These are phyloP conservation scores for Gopherus evgoodei DNA, from an alignment of 2,113 vertebrate genomes.

Conservation along the genomic window DNA sequence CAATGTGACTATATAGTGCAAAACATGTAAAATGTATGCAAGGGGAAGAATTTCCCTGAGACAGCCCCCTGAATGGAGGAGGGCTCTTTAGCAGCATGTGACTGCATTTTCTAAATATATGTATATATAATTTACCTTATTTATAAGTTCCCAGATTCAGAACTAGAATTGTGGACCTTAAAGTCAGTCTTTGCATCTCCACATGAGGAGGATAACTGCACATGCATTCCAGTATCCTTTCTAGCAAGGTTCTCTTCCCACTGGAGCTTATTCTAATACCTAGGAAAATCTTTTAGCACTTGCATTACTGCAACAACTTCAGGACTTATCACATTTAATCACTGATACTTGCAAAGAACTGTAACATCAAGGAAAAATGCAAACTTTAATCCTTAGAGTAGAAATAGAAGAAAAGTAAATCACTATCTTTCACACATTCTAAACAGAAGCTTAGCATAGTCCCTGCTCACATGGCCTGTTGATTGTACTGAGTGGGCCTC, in stretches of 20 bases:
- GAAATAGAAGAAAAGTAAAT: background rate
- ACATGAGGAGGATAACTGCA: background rate
- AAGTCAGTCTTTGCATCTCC: background rate
- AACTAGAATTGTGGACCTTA: background rate
- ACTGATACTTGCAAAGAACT: background rate
- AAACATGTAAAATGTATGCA: background rate
- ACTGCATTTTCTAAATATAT: background rate
- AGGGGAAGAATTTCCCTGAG: background rate
- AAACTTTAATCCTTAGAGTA: background rate
- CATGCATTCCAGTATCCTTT: background rate
- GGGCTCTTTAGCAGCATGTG: background rate
- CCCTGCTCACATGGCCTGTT: constrained; percentile 39
- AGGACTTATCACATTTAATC: background rate
- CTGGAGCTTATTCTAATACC: background rate
- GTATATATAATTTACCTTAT: background rate
- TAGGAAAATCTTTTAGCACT: background rate
- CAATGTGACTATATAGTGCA: background rate
- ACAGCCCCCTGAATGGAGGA: background rate
- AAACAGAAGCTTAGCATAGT: constrained; percentile 60
- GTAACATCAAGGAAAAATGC: background rate
- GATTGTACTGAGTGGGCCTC: constrained; percentile 51
- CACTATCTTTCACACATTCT: constrained; percentile 64
- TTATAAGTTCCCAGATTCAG: background rate
- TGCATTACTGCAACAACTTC: background rate
- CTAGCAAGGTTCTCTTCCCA: background rate